A percentile compares a stretch with the other conserved stretches of the same genome.
phyloP scores from a whole-genome alignment of 2,113 vertebrate genomes.

The Corythaeola cristata region DNA sequence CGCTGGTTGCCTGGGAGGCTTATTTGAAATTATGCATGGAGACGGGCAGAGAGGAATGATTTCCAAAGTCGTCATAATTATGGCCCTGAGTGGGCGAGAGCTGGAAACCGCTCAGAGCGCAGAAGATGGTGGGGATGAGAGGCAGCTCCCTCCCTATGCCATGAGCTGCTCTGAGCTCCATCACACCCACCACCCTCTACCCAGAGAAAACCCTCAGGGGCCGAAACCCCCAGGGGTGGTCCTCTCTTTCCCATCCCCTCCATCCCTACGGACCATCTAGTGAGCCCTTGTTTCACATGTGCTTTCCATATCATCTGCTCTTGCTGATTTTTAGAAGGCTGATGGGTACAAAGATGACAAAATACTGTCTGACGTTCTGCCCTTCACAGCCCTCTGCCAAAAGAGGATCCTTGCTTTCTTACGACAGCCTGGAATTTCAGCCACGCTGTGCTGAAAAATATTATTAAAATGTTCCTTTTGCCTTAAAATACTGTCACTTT shows the following conservation, averaged over 20 bases:
- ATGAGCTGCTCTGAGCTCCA: not conserved
- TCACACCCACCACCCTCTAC: not conserved
- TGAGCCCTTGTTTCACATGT: fast-evolving
- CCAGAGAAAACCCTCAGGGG: not conserved
- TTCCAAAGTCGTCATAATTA: not conserved
- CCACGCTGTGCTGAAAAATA: fast-evolving
- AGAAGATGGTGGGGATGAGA: not conserved
- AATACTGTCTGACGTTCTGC: not conserved
- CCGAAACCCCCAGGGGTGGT: not conserved
- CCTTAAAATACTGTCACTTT: not conserved
- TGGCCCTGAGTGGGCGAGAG: not conserved
- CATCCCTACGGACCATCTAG: not conserved
- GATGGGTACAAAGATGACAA: not conserved
- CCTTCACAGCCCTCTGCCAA: not conserved
- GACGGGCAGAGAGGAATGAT: not conserved
- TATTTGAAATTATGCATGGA: not conserved
- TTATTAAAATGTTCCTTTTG: not conserved
- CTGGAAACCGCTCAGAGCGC: fast-evolving
- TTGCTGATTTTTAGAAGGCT: not conserved
- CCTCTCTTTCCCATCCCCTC: not conserved
- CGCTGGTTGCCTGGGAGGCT: slow-evolving; percentile 42
- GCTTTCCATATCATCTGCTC: not conserved
- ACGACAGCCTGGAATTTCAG: not conserved
- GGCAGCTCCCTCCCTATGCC: not conserved
- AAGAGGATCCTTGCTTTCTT: not conserved